phyloP scores from a whole-genome alignment of 2,888 invertebrate genomes.

The Nipponacmea schrenckii region DNA sequence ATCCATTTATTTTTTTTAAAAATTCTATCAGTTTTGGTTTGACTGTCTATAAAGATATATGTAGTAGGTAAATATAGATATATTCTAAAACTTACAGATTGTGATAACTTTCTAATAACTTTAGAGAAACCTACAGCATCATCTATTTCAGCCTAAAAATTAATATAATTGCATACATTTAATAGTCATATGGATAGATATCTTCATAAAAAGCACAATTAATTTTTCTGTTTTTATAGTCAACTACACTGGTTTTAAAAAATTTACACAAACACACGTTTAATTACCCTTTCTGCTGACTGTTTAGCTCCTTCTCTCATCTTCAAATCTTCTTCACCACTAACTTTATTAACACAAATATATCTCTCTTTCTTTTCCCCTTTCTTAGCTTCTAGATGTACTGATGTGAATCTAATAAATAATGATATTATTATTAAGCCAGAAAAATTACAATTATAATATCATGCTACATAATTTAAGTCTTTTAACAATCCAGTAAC shows the following conservation, averaged over 20 bases:
- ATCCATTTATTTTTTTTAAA: too few species aligned
- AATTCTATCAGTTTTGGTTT: too few species aligned
- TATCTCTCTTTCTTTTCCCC: constrained; percentile 57
- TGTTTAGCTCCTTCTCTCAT: constrained; percentile 57
- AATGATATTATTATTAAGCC: constrained; percentile 38
- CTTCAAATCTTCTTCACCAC: constrained; percentile 58
- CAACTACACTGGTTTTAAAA: not conserved
- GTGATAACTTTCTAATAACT: constrained; percentile 79
- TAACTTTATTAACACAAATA: constrained; percentile 59
- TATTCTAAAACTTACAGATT: constrained; percentile 76
- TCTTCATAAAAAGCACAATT: too few species aligned
- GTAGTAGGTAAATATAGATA: not conserved
- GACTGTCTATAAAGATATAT: not conserved
- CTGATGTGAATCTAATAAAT: constrained; percentile 38
- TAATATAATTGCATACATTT: constrained; percentile 5
- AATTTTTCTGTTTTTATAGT: too few species aligned
- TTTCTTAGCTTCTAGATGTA: constrained; percentile 59
- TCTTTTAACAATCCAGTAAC: too few species aligned
- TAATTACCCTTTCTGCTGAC: constrained; percentile 55
- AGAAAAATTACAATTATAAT: too few species aligned
- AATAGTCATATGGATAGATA: too few species aligned
- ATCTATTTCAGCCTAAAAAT: constrained; percentile 75
- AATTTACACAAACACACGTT: not conserved
- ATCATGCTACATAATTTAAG: too few species aligned
- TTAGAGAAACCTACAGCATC: constrained; percentile 82